Evolutionary conservation across 2,797 vertebrate genomes (phyloP).

Genomic region (Nyctibius grandis): DNA sequence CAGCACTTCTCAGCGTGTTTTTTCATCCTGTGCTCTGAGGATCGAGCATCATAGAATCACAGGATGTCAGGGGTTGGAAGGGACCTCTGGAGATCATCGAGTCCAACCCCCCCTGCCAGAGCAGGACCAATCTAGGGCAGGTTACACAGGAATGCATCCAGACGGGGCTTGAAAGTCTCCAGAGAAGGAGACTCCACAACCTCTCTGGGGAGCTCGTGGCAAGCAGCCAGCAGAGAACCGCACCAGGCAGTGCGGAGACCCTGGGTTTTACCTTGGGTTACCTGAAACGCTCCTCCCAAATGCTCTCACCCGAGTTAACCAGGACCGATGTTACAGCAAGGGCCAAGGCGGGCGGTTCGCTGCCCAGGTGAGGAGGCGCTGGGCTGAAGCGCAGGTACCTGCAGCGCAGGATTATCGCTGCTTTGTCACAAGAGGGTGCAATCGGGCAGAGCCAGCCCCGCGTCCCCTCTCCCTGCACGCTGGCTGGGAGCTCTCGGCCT

Average conservation of each 20-base stretch:
- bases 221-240: background rate
- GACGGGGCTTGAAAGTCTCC: no score
- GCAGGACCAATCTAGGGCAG: no score
- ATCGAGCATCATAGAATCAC: no score
- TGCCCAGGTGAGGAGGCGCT: background rate
- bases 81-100: no score
- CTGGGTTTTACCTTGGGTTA: background rate
- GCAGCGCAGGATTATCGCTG: background rate
- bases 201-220: no score
- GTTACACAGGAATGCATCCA: no score
- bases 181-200: no score
- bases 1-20: accelerated
- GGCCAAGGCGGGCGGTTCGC: background rate
- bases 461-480: background rate
- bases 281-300: background rate
- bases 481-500: background rate
- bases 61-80: no score
- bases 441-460: background rate
- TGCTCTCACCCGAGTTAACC: background rate
- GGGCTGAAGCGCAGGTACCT: background rate
- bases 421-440: conserved; percentile 36
- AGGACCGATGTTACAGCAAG: accelerated
- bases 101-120: no score
- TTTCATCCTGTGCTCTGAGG: background rate
- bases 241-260: background rate